Evolutionary conservation across 2,797 vertebrate genomes (phyloP), one percentile per base, ranked within the genome.

Genomic region (Psittacula echo): DNA sequence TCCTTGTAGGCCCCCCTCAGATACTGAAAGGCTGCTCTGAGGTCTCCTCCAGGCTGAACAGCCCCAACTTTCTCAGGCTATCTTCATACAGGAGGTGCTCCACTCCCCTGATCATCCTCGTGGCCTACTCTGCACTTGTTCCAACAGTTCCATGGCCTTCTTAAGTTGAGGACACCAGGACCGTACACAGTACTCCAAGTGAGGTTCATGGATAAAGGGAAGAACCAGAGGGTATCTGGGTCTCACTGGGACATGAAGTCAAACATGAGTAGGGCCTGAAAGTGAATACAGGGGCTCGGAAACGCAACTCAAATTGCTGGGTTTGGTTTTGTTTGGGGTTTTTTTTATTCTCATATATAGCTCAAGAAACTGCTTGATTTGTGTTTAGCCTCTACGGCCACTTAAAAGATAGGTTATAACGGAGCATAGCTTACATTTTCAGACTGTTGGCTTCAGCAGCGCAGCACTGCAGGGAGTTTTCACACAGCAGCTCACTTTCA

Each of bases 401-500:
- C 82, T 92, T 91, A 67, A 94, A 96, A 83, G 51, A 39, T 10
- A 39, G 53, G 56, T 64, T 86, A 87, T 18, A 91, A 81, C 47
- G 79, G 91, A 95, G 54, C 37, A 72, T 13, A 78, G 82, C 26
- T 91, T 66, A 60, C 51, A n/a, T 78, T 94, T 94, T 92, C 7
- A 5, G 80, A 68, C 70, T 92, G 72, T 83, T 88, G 41, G 45
- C 62, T 91, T 92, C 91, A 91, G 91, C 66, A 81, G 10, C 60
- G 60, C 34, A 90, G 39, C 89, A 84, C 91, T 70, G 82, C 85
- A 84, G 94, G 87, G 91, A 84, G 87, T 58, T 91, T 76, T 91
- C 87, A 94, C 58, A 93, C 75, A 95, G 76, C 79, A 91, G 47
- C 54, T 96, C 70, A 64, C 87, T 79, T 89, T 85, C 85, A 92